phyloP scores from a whole-genome alignment of 1,140 invertebrate species.

The Leguminivora glycinivorella region DNA sequence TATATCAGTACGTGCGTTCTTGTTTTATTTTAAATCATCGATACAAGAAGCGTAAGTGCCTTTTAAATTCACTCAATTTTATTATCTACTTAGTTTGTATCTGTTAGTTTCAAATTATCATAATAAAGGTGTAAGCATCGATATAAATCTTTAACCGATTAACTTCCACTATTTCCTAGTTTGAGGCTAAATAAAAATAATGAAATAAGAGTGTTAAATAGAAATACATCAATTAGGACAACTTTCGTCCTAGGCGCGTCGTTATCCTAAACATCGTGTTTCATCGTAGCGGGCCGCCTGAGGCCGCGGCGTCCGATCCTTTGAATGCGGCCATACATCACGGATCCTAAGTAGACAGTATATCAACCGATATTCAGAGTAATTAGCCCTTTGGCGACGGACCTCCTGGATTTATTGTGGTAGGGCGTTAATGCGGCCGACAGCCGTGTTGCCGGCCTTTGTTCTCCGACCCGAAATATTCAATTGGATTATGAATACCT shows the following conservation, averaged over 20 bases:
- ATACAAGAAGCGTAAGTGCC: background rate
- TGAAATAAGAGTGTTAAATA: conserved; percentile 5
- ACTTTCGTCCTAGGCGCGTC: conserved; percentile 44
- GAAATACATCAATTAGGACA: conserved; percentile 29
- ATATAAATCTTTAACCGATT: conserved; percentile 4
- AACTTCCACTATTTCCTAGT: background rate
- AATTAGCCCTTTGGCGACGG: conserved; percentile 76
- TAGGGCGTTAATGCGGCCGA: conserved; percentile 74
- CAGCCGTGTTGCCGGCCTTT: conserved; percentile 73
- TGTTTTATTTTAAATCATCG: too few species aligned
- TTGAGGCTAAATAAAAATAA: background rate
- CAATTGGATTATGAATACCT: conserved; percentile 56
- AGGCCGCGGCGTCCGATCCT: conserved; percentile 71
- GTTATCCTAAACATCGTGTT: conserved; percentile 73
- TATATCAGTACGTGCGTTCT: too few species aligned
- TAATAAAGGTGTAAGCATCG: background rate
- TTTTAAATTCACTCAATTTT: background rate
- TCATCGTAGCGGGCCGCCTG: conserved; percentile 65
- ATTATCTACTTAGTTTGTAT: background rate
- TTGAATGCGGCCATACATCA: conserved; percentile 73
- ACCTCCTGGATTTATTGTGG: conserved; percentile 74
- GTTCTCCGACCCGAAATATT: conserved; percentile 68
- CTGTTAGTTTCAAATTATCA: background rate
- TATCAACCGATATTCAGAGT: conserved; percentile 76
- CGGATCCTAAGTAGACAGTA: conserved; percentile 76